These are phyloP conservation scores for Amphipyra tragopoginis DNA, from an alignment of 2,888 invertebrate genomes.

Conservation along the genomic window DNA sequence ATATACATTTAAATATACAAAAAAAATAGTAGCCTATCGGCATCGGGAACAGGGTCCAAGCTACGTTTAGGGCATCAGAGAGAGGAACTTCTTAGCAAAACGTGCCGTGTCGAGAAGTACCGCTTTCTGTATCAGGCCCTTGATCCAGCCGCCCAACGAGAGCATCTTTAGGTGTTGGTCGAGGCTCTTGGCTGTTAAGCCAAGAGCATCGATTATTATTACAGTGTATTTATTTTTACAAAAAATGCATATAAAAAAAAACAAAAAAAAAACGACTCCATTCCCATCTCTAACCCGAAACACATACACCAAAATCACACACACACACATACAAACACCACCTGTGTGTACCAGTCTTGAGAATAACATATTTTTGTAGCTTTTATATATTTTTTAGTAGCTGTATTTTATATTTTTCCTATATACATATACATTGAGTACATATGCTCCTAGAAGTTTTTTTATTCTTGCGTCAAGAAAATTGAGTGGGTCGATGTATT, in stretches of 20 bases:
- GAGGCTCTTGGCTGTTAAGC: too few species aligned
- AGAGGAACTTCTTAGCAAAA: too few species aligned
- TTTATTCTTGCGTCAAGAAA: slow-evolving; percentile 51
- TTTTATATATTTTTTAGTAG: slow-evolving; percentile 87
- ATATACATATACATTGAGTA: slow-evolving; percentile 62
- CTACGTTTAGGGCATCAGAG: too few species aligned
- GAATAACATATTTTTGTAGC: slow-evolving; percentile 90
- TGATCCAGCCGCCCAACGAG: too few species aligned
- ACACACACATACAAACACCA: slow-evolving; percentile 65
- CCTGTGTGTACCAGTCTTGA: slow-evolving; percentile 85
- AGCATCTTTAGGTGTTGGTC: too few species aligned
- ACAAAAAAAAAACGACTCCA: slow-evolving; percentile 62
- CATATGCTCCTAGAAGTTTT: slow-evolving; percentile 33
- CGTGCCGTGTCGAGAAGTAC: too few species aligned
- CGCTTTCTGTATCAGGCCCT: too few species aligned
- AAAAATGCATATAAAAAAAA: neutral
- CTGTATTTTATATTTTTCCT: slow-evolving; percentile 88
- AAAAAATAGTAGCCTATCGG: too few species aligned
- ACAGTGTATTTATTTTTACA: too few species aligned
- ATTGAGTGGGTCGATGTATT: slow-evolving; percentile 35
- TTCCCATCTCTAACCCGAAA: slow-evolving; percentile 46
- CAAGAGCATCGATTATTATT: too few species aligned
- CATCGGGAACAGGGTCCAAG: too few species aligned
- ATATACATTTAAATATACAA: too few species aligned
- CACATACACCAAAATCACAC: slow-evolving; percentile 67